phyloP scores from a whole-genome alignment of 2,797 vertebrate genomes.

The Coracias cyanogaster region DNA sequence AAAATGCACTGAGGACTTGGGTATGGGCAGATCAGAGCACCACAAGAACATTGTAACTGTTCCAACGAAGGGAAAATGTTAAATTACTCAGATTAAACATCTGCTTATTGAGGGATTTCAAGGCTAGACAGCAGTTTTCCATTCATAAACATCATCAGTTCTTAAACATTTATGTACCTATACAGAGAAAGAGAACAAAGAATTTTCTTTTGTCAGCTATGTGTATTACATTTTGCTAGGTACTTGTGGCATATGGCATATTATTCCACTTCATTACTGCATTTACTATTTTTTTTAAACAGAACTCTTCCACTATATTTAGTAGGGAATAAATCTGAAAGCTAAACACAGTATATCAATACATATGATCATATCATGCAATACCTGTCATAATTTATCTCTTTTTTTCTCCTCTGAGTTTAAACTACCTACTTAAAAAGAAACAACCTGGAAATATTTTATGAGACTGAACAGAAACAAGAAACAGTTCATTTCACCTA shows the following conservation, averaged over 20 bases:
- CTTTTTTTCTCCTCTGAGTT: not conserved
- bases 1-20: not conserved
- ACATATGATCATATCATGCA: not conserved
- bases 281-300: not conserved
- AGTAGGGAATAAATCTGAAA: constrained; percentile 13
- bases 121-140: constrained; percentile 16
- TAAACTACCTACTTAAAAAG: not conserved
- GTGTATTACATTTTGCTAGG: not conserved
- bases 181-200: constrained; percentile 24
- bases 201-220: constrained; percentile 10
- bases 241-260: not conserved
- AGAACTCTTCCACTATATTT: not conserved
- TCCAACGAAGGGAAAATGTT: constrained; percentile 17
- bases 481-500: not conserved
- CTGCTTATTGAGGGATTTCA: constrained; percentile 24
- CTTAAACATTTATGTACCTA: not conserved
- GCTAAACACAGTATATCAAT: not conserved
- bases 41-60: not conserved
- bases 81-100: constrained; percentile 44
- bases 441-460: not conserved
- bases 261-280: not conserved
- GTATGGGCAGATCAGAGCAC: not conserved
- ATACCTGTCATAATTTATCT: not conserved
- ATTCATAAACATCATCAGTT: constrained; percentile 23
- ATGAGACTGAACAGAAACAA: not conserved